A percentile compares a stretch with the other conserved stretches of the same genome.
phyloP scores from a whole-genome alignment of 2,888 invertebrate genomes.

The Plemyria rubiginata region DNA sequence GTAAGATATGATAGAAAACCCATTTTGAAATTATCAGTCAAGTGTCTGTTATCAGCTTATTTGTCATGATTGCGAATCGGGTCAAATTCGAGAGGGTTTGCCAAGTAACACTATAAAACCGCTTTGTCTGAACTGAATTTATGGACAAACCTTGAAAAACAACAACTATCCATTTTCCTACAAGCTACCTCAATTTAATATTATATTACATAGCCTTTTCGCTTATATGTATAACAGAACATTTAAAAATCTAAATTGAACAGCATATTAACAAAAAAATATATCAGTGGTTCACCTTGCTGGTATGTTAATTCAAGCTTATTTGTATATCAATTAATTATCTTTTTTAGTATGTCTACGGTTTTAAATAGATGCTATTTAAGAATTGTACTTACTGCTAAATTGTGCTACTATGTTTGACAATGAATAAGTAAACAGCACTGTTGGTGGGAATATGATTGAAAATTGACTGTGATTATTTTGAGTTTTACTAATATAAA shows the following conservation, averaged over 20 bases:
- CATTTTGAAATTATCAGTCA: slow-evolving; percentile 57
- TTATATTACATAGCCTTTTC: slow-evolving; percentile 34
- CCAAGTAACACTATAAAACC: neutral
- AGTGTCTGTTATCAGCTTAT: slow-evolving; percentile 44
- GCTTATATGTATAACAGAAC: slow-evolving; percentile 33
- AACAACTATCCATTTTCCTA: neutral
- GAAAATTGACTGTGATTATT: slow-evolving; percentile 44
- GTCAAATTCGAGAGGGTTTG: slow-evolving; percentile 50
- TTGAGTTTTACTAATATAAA: too few relatives aligned
- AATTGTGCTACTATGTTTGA: slow-evolving; percentile 6
- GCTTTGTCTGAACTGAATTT: neutral
- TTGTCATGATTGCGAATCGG: slow-evolving; percentile 54
- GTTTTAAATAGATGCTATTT: slow-evolving; percentile 43
- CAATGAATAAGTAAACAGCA: slow-evolving; percentile 40
- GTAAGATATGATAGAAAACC: slow-evolving; percentile 47
- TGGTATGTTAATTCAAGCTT: slow-evolving; percentile 27
- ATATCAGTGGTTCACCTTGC: slow-evolving; percentile 33
- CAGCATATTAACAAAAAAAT: slow-evolving; percentile 13
- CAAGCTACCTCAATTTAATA: neutral
- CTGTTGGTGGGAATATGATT: slow-evolving; percentile 50
- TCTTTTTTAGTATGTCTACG: slow-evolving; percentile 13
- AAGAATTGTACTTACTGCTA: slow-evolving; percentile 9
- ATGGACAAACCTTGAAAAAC: slow-evolving; percentile 1
- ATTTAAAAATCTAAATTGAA: slow-evolving; percentile 20
- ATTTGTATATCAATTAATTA: slow-evolving; percentile 25